Conservation (phyloP, 2,888 invertebrate genomes). For the Slavum lentiscoides region DNA sequence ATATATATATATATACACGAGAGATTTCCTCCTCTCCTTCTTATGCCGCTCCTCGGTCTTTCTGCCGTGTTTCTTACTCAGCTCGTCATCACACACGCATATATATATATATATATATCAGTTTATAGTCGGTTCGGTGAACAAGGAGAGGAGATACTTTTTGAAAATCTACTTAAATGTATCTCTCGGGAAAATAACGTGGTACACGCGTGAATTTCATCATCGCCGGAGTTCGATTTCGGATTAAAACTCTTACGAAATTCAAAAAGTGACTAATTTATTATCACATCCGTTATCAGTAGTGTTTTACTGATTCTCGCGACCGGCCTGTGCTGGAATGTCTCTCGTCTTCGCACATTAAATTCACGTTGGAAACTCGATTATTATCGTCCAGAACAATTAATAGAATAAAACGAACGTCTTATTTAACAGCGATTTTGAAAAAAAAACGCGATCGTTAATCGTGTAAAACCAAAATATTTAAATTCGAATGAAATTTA, state of each 20-base stretch:
- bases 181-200: slow-evolving; percentile 3
- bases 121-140: slow-evolving; percentile 26
- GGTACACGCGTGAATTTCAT: not conserved
- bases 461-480: no score
- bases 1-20: not conserved
- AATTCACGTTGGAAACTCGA: not conserved
- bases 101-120: not conserved
- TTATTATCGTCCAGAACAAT: not conserved
- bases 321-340: no score
- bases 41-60: not conserved
- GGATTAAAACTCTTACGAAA: not conserved
- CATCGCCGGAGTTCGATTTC: not conserved
- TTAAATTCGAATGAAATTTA: no score
- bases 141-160: not conserved
- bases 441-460: no score
- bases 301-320: no score
- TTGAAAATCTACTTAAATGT: slow-evolving; percentile 33
- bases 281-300: no score
- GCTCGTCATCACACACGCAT: not conserved
- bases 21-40: not conserved
- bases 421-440: no score
- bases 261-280: not conserved
- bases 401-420: no score
- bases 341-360: not conserved
- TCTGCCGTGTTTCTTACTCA: slow-evolving; percentile 15